Evolutionary conservation across 2,888 invertebrate genomes (phyloP), one percentile per base, ranked within the genome.

Genomic region (Himalopsyche japonica): DNA sequence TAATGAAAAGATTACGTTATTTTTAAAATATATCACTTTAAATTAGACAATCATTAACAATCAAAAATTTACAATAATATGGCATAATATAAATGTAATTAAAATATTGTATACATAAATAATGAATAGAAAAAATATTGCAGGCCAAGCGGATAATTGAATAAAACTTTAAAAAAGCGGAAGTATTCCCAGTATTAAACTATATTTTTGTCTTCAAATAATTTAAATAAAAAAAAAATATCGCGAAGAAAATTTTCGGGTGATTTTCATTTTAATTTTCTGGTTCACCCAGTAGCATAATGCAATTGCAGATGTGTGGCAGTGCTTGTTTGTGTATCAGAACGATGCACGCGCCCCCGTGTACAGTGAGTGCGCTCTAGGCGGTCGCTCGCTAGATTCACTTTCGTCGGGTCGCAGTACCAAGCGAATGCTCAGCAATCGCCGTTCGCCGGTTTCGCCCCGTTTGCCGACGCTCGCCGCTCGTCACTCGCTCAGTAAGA

Each of bases 261-360:
- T 24, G 24, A 57, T 57, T 57, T 57, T 57, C 57, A 20, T 20
- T 27, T 20, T 34, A 20, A 20, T 20, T 76, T 43, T 43, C 15
- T 82, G 82, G 49, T 77, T 7, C 32, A 34, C 82, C 82, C 34
- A 34, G 49, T 24, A 76, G 18, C 77, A 20, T 57, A 57, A 20
- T 57, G 57, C 57, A 57, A 20, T 57, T 24, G 57, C 57, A 57
- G 20, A 57, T 57, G 57, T 57, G 20, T 57, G 57, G 91, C 91
- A 91, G 92, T 92, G 91, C 92, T 92, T 92, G 91, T 92, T 92
- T 92, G 89, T 90, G 90, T 90, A 91, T 91, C 92, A 93, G 92
- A 91, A 91, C 89, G 88, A 88, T 87, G 88, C 88, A 89, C 89
- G 88, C 88, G 88, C 87, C 88, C 88, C 87, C 88, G 88, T 87